Evolutionary conservation across 1,140 invertebrate species (phyloP), one percentile per base, ranked within the genome.

Genomic region (Euschistus heros): DNA sequence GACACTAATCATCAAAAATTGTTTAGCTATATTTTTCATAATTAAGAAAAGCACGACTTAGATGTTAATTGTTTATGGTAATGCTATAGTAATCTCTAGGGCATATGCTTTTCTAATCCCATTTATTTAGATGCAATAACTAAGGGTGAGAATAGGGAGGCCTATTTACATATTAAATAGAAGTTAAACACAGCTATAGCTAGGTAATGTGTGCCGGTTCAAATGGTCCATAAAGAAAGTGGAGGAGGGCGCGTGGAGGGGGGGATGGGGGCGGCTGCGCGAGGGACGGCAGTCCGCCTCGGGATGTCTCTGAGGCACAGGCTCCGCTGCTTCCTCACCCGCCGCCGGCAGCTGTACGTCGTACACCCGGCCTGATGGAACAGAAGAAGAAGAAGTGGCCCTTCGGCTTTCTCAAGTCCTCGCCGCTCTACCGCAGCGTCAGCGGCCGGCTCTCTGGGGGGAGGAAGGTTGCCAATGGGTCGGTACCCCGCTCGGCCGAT

Each of bases 301-400:
- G 59, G 26, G 59, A 44, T 33, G 59, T 33, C 59, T 6, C 59
- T 61, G 26, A 42, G 54, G 54, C 54, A 57, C 73, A 71, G 72
- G 67, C 67, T 59, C 44, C 67, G 63, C 37, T 71, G 69, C 65
- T 66, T 65, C 65, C 66, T 72, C 70, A 69, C 68, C 67, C 50
- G 65, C 46, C 64, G 69, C 46, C 64, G 69, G 66, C 66, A 68
- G 61, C 55, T 66, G 55, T 72, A 71, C 71, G 72, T 71, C 71
- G 69, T 69, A 68, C 70, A 71, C 71, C 72, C 72, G 69, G 70
- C 73, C 70, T 74, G 72, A 71, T 44, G 63, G 37, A 65, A 20
- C 24, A 66, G 55, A 78, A 78, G 71, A 76, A 78, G 64, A 78
- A 79, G 68, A 75, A 76, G 62, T 76, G 72, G 26, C 77, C 73